Conservation (phyloP, 37 sponge, comb jelly and placozoan species). For the Aphrocallistes beatrix region DNA sequence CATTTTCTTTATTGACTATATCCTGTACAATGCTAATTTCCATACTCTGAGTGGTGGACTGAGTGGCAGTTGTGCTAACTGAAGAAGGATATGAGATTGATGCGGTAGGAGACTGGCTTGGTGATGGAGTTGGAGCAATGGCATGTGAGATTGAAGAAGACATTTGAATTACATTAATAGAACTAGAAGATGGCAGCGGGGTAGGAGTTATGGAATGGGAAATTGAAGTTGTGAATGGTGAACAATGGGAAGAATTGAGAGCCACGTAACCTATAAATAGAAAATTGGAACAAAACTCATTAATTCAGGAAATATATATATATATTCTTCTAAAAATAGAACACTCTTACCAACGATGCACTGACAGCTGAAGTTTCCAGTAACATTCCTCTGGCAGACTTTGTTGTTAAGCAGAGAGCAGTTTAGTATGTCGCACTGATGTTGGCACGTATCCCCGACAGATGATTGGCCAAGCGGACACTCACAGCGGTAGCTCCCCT, state of each 20-base stretch:
- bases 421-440: neutral
- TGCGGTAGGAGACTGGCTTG: no score
- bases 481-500: neutral
- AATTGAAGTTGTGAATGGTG: neutral
- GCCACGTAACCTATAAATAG: neutral
- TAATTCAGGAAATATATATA: neutral
- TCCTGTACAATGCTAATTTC: no score
- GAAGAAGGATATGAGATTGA: no score
- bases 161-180: no score
- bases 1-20: no score
- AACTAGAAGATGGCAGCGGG: no score
- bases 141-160: no score
- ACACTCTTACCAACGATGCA: neutral
- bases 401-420: neutral
- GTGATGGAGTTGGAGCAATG: no score
- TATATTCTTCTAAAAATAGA: neutral
- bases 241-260: neutral
- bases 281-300: no score
- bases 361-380: neutral
- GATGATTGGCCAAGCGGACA: neutral
- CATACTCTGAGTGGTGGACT: no score
- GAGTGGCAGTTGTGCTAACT: no score
- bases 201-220: neutral
- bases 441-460: neutral
- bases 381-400: neutral